A percentile compares a stretch with the other conserved stretches of the same genome.
phyloP scores from a whole-genome alignment of 2,797 vertebrate species.

The Poeciliopsis infans region DNA sequence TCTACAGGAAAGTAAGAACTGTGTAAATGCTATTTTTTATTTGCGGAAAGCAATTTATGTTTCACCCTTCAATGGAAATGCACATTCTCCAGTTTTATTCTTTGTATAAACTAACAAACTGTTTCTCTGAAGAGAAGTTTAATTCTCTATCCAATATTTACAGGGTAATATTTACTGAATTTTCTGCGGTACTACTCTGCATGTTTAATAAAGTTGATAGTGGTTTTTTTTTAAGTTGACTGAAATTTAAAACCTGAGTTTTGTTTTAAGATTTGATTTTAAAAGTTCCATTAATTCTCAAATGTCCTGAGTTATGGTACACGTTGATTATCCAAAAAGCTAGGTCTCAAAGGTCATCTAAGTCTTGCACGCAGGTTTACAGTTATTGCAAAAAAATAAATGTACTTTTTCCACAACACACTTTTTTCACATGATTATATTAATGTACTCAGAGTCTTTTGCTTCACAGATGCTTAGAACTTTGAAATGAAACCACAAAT shows the following conservation, averaged over 20 bases:
- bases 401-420: slow-evolving; percentile 33
- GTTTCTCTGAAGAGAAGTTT: background rate
- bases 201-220: background rate
- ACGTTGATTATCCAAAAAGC: background rate
- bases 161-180: background rate
- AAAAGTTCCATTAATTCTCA: background rate
- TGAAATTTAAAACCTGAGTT: background rate
- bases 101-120: background rate
- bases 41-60: background rate
- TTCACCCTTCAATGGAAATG: background rate
- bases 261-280: background rate
- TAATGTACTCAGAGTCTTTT: slow-evolving; percentile 20
- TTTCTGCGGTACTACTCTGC: background rate
- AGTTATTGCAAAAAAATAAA: background rate
- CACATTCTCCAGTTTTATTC: background rate
- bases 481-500: slow-evolving; percentile 1
- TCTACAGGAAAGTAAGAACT: slow-evolving; percentile 17
- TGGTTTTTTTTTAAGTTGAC: background rate
- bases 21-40: background rate
- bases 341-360: slow-evolving; percentile 1
- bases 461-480: slow-evolving; percentile 4
- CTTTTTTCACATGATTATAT: slow-evolving; percentile 34
- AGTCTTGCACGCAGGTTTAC: background rate
- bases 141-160: background rate
- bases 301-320: background rate